phyloP scores from a whole-genome alignment of 2,888 invertebrate species.

The Lycocerus yunnanus region DNA sequence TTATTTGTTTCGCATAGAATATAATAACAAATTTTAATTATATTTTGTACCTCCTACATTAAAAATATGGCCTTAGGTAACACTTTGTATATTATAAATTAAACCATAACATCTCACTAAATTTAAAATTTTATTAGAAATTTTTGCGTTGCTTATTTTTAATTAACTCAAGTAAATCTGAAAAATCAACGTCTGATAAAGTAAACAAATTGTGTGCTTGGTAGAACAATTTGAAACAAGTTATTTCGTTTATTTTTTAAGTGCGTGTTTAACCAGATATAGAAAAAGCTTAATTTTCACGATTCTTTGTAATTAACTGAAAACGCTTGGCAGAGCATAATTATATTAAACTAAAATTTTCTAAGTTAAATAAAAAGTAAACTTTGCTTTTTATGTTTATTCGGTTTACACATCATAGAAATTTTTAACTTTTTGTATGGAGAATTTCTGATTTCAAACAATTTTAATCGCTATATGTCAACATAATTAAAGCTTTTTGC shows the following conservation, averaged over 20 bases:
- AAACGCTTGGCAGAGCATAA: background rate
- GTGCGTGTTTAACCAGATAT: background rate
- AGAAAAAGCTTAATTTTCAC: constrained; percentile 1
- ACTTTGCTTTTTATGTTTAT: background rate
- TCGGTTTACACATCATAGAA: background rate
- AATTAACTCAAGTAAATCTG: background rate
- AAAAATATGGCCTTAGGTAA: background rate
- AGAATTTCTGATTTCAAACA: background rate
- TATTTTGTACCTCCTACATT: background rate
- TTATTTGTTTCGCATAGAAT: background rate
- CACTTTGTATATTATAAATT: background rate
- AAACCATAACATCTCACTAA: background rate
- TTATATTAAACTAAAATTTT: constrained; percentile 1
- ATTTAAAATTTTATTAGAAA: background rate
- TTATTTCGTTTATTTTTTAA: constrained; percentile 1
- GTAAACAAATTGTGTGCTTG: background rate
- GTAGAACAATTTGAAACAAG: background rate
- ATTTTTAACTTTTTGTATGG: background rate
- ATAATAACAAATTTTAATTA: background rate
- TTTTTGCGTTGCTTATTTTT: background rate
- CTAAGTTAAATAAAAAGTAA: background rate
- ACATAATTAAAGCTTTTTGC: background rate
- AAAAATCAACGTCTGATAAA: background rate
- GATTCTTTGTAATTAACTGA: constrained; percentile 1
- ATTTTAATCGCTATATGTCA: background rate